Conservation (phyloP, 2,797 vertebrate species). For the Selene dorsalis region DNA sequence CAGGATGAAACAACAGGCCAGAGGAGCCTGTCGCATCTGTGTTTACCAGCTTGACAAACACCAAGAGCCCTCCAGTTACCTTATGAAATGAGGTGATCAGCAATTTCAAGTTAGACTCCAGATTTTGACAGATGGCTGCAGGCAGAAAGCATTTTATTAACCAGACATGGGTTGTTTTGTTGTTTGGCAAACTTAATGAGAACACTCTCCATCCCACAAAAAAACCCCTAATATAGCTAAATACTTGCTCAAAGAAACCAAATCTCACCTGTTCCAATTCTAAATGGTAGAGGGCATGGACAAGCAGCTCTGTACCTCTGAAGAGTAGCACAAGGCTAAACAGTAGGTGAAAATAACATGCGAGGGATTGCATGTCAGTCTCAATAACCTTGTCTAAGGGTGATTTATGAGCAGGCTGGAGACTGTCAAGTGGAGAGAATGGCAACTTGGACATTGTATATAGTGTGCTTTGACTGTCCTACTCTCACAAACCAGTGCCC, state of each 20-base stretch:
- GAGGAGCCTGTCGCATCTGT: background rate
- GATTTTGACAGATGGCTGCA: too few relatives aligned
- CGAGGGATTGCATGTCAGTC: conserved; percentile 47
- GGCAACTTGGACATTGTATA: background rate
- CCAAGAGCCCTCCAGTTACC: background rate
- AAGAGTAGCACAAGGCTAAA: conserved; percentile 33
- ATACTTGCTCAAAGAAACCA: background rate
- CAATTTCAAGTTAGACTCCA: background rate
- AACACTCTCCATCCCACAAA: too few relatives aligned
- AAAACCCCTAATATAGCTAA: background rate
- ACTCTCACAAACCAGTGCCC: conserved; percentile 7
- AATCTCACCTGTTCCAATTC: conserved; percentile 31
- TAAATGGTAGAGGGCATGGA: conserved; percentile 20
- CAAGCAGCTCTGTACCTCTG: conserved; percentile 25
- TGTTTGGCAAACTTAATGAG: too few relatives aligned
- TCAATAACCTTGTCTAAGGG: conserved; percentile 36
- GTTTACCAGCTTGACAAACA: background rate
- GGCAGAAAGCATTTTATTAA: too few relatives aligned
- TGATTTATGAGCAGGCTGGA: conserved; percentile 55
- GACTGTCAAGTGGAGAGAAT: conserved; percentile 34
- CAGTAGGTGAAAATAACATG: conserved; percentile 18
- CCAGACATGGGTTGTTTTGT: too few relatives aligned
- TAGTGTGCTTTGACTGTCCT: conserved; percentile 2
- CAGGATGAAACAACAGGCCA: background rate
- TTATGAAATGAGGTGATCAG: background rate